Conservation (phyloP, 2,797 vertebrate species). For the Tarsius wallacei region DNA sequence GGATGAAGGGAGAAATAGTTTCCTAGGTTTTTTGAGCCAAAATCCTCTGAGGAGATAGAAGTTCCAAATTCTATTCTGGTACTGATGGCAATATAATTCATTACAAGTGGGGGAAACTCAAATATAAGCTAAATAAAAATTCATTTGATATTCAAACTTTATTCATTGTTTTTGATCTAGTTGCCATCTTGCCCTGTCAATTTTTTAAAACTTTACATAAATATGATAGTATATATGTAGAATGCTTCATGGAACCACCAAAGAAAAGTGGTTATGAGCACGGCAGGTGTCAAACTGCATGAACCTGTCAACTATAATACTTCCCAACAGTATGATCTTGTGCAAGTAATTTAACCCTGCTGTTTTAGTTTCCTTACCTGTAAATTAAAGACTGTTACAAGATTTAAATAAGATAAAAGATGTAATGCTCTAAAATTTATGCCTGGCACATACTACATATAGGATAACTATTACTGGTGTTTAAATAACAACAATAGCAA, state of each 20-base stretch:
- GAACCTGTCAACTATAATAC: not conserved
- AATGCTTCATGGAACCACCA: not conserved
- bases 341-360: not conserved
- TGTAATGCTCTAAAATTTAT: not conserved
- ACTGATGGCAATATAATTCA: not conserved
- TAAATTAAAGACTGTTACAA: slow-evolving; percentile 20
- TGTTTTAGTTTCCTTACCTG: slow-evolving; percentile 14
- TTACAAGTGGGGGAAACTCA: not conserved
- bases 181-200: not conserved
- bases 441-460: not conserved
- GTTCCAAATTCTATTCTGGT: not conserved
- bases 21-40: slow-evolving; percentile 20
- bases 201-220: slow-evolving; percentile 15
- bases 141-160: slow-evolving; percentile 11
- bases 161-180: slow-evolving; percentile 5
- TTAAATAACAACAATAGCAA: not conserved
- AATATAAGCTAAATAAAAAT: not conserved
- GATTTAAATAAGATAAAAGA: slow-evolving; percentile 46
- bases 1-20: not conserved
- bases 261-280: not conserved
- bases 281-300: not conserved
- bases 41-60: not conserved
- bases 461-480: not conserved
- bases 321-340: not conserved
- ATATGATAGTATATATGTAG: not conserved